Base-by-base conservation (phyloP, 1,140 invertebrate genomes). In the Physella acuta region DNA sequence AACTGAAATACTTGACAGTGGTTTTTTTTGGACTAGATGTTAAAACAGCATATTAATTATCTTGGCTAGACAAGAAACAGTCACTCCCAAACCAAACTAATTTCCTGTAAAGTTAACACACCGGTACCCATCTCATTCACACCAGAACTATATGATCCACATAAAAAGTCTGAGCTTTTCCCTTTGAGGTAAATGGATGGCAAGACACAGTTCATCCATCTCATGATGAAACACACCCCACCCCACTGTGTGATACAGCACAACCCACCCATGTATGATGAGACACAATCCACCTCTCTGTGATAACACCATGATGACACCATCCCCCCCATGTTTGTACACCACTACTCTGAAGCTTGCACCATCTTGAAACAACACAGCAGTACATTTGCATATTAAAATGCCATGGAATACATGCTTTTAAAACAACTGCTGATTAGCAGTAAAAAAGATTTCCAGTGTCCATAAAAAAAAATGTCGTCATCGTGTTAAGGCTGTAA, bases 391-490 rank as follows among this genome's bases (percentile, higher is more conserved):
- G 39, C 39, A 44, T 44, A 44, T 44, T 44, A 44, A 11, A 44
- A 44, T 44, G 39, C 39, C 39, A 44, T 44, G 39, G 39, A 44
- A 44, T n/a, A n/a, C n/a, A n/a, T n/a, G n/a, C n/a, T n/a, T n/a
- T n/a, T n/a, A n/a, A 44, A 11, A 44, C 39, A 44, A 44, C 39
- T 44, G 39, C 39, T 11, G 39, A 20, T 11, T 44, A 44, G 39
- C 39, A 44, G 39, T 20, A 8, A 8, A 44, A 11, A 11, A 44
- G 8, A 44, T 44, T 44, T 11, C 20, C 20, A 11, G 39, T 44
- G 8, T 20, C 8, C 20, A 11, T 8, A 44, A 44, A 44, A 44
- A 44, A 44, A 44, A 44, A 44, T 11, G 39, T 44, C 39, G 39
- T 44, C 39, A 44, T 11, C 39, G 39, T 11, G 39, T 44, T 44